Evolutionary conservation across 2,113 vertebrate genomes (phyloP).

Genomic region (Rhabdornis inornatus): DNA sequence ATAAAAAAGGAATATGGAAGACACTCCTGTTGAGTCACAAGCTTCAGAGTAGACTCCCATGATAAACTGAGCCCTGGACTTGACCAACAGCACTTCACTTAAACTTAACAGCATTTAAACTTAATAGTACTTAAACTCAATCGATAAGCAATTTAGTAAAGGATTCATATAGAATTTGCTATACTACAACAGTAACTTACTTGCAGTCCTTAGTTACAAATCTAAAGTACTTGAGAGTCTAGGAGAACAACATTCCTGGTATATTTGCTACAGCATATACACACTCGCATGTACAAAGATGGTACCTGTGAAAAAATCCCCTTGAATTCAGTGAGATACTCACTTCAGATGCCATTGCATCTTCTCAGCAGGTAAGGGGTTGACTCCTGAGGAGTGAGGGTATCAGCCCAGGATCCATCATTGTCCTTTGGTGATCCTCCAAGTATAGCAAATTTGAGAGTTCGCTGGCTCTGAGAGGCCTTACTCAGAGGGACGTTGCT

Average conservation of each 20-base stretch:
- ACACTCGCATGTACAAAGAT: neutral
- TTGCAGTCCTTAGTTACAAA: neutral
- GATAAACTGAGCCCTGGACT: neutral
- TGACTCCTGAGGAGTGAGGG: neutral
- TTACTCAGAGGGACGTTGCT: neutral
- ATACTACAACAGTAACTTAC: neutral
- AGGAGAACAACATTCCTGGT: neutral
- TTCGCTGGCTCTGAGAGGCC: neutral
- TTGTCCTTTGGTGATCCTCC: neutral
- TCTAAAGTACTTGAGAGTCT: neutral
- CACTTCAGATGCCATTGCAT: neutral
- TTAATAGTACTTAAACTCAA: neutral
- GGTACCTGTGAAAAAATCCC: neutral
- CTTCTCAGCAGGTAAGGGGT: neutral
- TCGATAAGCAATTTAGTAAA: neutral
- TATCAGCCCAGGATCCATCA: neutral
- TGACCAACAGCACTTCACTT: neutral
- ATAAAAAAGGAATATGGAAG: neutral
- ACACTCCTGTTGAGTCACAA: neutral
- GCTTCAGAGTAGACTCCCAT: neutral
- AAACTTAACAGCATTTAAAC: neutral
- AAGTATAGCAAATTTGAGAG: neutral
- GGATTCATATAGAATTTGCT: neutral
- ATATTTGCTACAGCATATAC: neutral
- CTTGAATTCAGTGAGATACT: neutral